These are phyloP conservation scores for Galerucella calmariensis DNA, from an alignment of 2,888 invertebrate species.

Conservation along the genomic window DNA sequence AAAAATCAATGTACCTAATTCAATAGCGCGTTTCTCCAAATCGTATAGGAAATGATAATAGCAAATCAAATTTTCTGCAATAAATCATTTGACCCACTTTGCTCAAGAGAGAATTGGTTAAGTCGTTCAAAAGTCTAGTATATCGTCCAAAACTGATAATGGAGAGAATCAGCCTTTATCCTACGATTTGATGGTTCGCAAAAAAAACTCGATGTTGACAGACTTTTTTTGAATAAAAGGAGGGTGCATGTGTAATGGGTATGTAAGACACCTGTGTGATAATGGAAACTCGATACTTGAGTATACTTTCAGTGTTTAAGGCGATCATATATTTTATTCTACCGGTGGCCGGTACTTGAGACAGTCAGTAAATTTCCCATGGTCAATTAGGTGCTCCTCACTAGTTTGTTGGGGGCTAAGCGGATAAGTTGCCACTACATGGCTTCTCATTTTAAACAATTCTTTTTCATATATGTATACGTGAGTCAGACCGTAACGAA, in stretches of 20 bases:
- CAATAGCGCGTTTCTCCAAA: too few relatives aligned
- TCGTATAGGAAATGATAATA: too few relatives aligned
- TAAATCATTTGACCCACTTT: too few relatives aligned
- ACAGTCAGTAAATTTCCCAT: conserved; percentile 54
- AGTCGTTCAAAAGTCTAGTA: too few relatives aligned
- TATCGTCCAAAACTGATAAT: too few relatives aligned
- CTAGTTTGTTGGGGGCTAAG: conserved; percentile 34
- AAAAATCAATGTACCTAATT: too few relatives aligned
- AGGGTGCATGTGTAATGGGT: background rate
- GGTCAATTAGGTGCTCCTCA: conserved; percentile 48
- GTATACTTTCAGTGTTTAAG: background rate
- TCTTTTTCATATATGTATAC: background rate
- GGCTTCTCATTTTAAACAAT: background rate
- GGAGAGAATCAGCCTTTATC: too few relatives aligned
- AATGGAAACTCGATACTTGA: conserved; percentile 1
- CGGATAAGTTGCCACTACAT: background rate
- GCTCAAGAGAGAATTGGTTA: too few relatives aligned
- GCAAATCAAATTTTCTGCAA: too few relatives aligned
- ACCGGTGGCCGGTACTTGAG: conserved; percentile 22
- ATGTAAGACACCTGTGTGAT: conserved; percentile 5
- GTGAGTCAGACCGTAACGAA: too few relatives aligned
- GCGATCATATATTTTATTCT: background rate
- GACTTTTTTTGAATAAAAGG: background rate
- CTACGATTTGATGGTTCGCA: too few relatives aligned
- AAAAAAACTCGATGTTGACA: too few relatives aligned